A percentile compares a stretch with the other conserved stretches of the same genome.
phyloP scores from a whole-genome alignment of 2,113 vertebrate species.

The Todiramphus saurophagus region DNA sequence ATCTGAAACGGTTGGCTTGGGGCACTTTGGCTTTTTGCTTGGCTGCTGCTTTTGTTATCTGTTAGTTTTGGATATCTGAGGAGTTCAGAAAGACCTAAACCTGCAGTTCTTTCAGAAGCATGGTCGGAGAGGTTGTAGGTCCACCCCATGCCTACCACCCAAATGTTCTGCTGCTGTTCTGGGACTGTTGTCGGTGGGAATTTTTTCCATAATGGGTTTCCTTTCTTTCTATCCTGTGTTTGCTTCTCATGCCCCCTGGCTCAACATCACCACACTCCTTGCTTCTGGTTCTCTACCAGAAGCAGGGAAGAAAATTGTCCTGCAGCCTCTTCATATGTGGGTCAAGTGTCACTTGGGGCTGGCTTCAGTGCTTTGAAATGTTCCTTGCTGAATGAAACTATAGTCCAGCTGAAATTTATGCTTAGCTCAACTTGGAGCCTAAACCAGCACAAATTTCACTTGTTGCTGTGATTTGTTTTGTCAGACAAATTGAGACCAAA shows the following conservation, averaged over 20 bases:
- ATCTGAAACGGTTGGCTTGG: background rate
- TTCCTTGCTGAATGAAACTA: background rate
- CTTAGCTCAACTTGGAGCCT: background rate
- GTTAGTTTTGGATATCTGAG: background rate
- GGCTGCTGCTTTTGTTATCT: background rate
- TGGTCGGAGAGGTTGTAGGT: background rate
- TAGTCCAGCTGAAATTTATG: background rate
- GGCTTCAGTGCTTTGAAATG: background rate
- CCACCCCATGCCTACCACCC: too few relatives aligned
- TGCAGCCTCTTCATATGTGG: accelerated
- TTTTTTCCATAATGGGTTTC: background rate
- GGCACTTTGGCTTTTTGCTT: background rate
- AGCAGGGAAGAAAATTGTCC: background rate
- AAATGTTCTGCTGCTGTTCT: background rate
- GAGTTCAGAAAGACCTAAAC: background rate
- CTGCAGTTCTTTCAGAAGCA: background rate
- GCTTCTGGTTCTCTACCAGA: too few relatives aligned
- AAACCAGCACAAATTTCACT: background rate
- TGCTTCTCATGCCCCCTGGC: background rate
- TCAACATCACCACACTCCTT: background rate
- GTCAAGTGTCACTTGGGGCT: background rate
- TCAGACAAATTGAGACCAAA: background rate
- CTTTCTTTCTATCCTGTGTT: background rate
- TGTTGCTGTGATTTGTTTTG: background rate
- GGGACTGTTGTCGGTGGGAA: background rate